These are phyloP conservation scores for Palythoa caribaeorum DNA, from an alignment of 92 coral and sea anemone genomes.

Conservation along the genomic window DNA sequence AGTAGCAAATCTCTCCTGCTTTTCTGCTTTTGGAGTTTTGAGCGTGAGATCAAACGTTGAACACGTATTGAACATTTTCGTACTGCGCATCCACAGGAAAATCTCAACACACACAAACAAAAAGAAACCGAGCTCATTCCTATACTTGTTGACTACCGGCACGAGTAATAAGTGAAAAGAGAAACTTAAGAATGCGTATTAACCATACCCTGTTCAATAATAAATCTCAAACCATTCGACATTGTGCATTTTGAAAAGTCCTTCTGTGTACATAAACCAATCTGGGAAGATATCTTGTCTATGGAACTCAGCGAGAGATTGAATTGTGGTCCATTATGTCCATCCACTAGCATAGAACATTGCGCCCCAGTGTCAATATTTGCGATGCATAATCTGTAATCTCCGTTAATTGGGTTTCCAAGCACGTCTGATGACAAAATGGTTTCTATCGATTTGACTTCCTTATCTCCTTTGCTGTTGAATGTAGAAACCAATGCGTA, in stretches of 20 bases:
- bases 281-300: slow-evolving; percentile 21
- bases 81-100: no score
- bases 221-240: not conserved
- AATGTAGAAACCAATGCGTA: not conserved
- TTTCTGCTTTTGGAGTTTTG: no score
- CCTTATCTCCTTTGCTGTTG: not conserved
- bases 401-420: slow-evolving; percentile 9
- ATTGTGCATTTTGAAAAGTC: not conserved
- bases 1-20: no score
- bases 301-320: slow-evolving; percentile 21
- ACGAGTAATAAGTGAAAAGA: not conserved
- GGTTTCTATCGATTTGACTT: not conserved
- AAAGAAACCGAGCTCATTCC: no score
- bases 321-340: slow-evolving; percentile 23
- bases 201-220: slow-evolving; percentile 26
- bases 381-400: slow-evolving; percentile 18
- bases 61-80: no score
- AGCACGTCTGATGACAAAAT: slow-evolving; percentile 9
- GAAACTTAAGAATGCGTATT: not conserved
- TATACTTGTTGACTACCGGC: no score
- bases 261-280: slow-evolving; percentile 1
- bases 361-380: slow-evolving; percentile 1
- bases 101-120: no score
- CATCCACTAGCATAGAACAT: slow-evolving; percentile 17
- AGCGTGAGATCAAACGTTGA: no score